Evolutionary conservation across 1,140 invertebrate genomes (phyloP).

Genomic region (Philotrypesis tridentata): DNA sequence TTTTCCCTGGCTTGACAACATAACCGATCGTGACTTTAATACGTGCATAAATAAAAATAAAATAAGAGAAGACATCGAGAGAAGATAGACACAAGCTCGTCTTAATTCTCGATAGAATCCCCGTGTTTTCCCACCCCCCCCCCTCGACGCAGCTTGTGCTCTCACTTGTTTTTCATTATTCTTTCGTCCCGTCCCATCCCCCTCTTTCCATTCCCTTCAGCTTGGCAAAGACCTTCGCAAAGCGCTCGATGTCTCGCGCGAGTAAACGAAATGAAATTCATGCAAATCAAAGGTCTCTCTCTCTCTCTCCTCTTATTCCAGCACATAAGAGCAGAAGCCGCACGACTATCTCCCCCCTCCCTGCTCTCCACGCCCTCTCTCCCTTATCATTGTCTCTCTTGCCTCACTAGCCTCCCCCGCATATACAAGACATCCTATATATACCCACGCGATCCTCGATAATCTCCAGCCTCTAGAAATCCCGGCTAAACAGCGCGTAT

Average conservation of each 20-base stretch:
- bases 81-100: neutral
- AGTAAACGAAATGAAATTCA: constrained; percentile 57
- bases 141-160: neutral
- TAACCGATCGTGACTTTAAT: no score
- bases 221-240: constrained; percentile 33
- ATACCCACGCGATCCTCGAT: no score
- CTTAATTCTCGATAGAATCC: no score
- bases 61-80: no score
- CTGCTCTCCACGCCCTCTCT: no score
- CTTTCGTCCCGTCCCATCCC: neutral
- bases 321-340: no score
- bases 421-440: no score
- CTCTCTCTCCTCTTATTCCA: neutral
- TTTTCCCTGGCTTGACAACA: no score
- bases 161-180: no score
- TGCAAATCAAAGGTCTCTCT: constrained; percentile 54
- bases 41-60: no score
- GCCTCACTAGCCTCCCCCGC: neutral
- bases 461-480: neutral
- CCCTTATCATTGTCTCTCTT: neutral
- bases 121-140: neutral
- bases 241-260: constrained; percentile 38
- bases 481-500: no score
- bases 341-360: no score
- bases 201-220: neutral